Base-by-base conservation (phyloP, 2,888 invertebrate species). In the Gymnosoma rotundatum region DNA sequence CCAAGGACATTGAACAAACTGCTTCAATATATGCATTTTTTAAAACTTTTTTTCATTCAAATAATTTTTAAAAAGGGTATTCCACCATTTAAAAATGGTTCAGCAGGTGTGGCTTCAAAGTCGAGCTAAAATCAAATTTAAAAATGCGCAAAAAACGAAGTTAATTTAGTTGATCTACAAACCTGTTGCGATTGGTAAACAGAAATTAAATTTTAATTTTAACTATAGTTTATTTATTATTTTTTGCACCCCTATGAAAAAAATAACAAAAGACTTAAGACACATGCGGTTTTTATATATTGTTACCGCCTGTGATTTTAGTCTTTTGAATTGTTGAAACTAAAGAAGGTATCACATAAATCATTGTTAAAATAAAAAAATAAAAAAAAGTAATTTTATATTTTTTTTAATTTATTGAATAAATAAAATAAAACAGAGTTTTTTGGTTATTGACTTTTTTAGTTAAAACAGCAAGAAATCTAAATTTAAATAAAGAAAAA, bases 271-370 rank as follows among this genome's bases (percentile, higher is more conserved):
- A 76, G 56, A 82, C 74, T 83, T 83, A 81, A 72, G 83, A 83
- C 87, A 87, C 88, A 88, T 60, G 76, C 79, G 18, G 42, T 42
- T 3, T 6, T 32, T 42, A 42, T 1, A 38, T 42, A 42, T 42
- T 32, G 3, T 32, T 32, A 32, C 32, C 32, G 32, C 32, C 2
- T 32, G 32, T 32, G 32, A 32, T 32, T 32, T n/a, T n/a, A n/a
- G n/a, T n/a, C n/a, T n/a, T n/a, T n/a, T n/a, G 0, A 42, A 42
- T 4, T 42, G 42, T 10, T 25, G 25, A 10, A 32, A 20, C 9
- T 12, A 14, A 67, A 45, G 21, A 64, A 18, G 56, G 1, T 16
- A 52, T n/a, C 42, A 60, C 20, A 72, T 64, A 48, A 75, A 69
- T 73, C 45, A 48, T 16, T 6, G 3, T 48, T 48, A 1, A 48